phyloP scores from a whole-genome alignment of 2,113 vertebrate genomes.

The Lophotis ruficrista region DNA sequence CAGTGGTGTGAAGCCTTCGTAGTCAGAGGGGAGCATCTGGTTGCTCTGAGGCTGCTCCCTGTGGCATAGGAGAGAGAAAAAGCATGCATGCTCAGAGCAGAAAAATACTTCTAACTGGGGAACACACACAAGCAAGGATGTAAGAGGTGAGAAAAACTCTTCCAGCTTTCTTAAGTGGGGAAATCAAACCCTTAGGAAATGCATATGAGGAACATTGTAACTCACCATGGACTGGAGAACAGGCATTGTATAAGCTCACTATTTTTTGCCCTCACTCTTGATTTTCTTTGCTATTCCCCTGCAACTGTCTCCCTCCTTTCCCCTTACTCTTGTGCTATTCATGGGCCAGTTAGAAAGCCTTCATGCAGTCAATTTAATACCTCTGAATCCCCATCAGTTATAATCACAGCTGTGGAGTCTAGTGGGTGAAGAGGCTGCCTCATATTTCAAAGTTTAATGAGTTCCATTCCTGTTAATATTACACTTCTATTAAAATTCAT shows the following conservation, averaged over 20 bases:
- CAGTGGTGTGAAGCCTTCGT: neutral
- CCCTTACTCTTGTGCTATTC: neutral
- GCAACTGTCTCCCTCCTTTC: neutral
- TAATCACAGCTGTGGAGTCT: neutral
- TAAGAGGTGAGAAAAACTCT: neutral
- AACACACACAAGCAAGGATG: neutral
- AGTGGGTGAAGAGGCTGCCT: neutral
- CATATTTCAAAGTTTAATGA: constrained; percentile 19
- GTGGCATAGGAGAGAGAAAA: neutral
- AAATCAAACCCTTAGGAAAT: neutral
- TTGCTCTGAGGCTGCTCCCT: neutral
- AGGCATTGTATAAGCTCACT: neutral
- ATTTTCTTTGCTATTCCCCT: neutral
- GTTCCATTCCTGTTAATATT: constrained; percentile 17
- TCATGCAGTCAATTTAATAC: neutral
- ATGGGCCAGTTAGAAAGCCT: neutral
- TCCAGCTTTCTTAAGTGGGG: neutral
- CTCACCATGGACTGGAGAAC: neutral
- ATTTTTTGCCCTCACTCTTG: neutral
- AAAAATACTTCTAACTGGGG: neutral
- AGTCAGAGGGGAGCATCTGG: neutral
- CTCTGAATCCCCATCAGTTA: neutral
- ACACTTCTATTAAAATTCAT: constrained; percentile 28
- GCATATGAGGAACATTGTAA: neutral
- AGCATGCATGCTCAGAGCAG: neutral